Evolutionary conservation across 2,888 invertebrate genomes (phyloP), one percentile per base, ranked within the genome.

Genomic region (Platynereis dumerilii): DNA sequence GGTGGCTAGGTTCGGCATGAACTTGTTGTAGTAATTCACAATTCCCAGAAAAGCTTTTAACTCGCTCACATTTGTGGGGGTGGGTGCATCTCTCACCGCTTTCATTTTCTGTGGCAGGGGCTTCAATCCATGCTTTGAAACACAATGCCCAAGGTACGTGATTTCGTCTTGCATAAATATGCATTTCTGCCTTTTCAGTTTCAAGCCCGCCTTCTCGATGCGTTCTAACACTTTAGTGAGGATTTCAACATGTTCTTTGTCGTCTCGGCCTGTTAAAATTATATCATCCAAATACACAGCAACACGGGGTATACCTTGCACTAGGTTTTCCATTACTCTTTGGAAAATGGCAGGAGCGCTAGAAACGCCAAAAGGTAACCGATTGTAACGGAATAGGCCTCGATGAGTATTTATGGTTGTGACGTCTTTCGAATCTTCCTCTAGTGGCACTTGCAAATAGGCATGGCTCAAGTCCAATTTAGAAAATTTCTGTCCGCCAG

Each of bases 261-360:
- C 20, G 28, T 27, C n/a, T 17, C n/a, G 2, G n/a, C 60, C 53
- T 5, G 53, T 60, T n/a, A 45, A n/a, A 5, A 45, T n/a, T 17
- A 60, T 22, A 45, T 60, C 60, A 27, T 60, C 60, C 10, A 26
- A 12, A 17, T 45, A 22, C 27, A 26, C 26, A 1, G 34, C 17
- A 45, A n/a, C 29, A 20, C 24, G 17, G 24, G 52, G 53, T 20
- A 60, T 27, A 20, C 26, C 60, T 22, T 60, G 28, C 12, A 60
- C 34, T 10, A 53, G 10, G 1, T 26, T 10, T 53, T 52, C 29
- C 12, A 60, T 60, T 17, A 39, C 42, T 20, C 53, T 26, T 28
- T 60, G 53, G n/a, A 60, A 60, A 15, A 60, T 60, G 5, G 27
- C 60, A 22, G 53, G 52, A 5, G 53, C 60, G 1, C 53, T 53